Base-by-base conservation (phyloP, 2,113 vertebrate species). In the Genyomyrus donnyi region DNA sequence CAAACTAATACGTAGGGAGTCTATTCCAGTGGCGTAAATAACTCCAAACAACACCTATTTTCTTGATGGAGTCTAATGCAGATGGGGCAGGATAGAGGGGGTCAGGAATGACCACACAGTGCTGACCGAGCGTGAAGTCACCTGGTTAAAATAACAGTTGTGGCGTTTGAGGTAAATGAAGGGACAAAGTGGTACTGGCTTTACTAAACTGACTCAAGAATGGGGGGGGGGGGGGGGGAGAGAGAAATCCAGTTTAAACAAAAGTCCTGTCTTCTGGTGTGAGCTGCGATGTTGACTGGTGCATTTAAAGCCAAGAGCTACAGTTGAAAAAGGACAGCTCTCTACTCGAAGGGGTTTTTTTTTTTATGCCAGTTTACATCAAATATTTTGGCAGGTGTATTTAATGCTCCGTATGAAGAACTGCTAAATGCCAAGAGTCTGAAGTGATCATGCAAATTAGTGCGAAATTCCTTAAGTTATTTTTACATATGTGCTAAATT, bases 11-110 rank as follows among this genome's bases (percentile, higher is more conserved):
- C 93, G 93, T 91, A 92, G 87, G 88, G 56, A 74, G 91, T 91
- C 91, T 94, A 91, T 91, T 92, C 91, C 90, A 93, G 35, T 91
- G 88, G 90, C 89, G 90, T 94, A 95, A 95, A 95, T 93, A 93
- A 91, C 90, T 93, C 87, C n/a, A 93, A 95, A 94, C 92, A 95
- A 94, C 93, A 94, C 90, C 89, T 92, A 86, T 93, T 93, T 92
- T 92, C 91, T 31, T 90, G 89, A 88, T 89, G 91, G 93, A 89
- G 91, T 88, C 90, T 85, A 90, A 87, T 91, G 53, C 74, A 58
- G 35, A 91, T 89, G 48, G 85, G 85, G 91, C 88, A 31, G 11
- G 89, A 70, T 77, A 45, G 70, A 90, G 91, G 27, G 53, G 52
- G 77, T 24, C n/a, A 48, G 93, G 91, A 90, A 90, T 89, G 90